phyloP scores from a whole-genome alignment of 2,797 vertebrate species.

The Tragopan temminckii region DNA sequence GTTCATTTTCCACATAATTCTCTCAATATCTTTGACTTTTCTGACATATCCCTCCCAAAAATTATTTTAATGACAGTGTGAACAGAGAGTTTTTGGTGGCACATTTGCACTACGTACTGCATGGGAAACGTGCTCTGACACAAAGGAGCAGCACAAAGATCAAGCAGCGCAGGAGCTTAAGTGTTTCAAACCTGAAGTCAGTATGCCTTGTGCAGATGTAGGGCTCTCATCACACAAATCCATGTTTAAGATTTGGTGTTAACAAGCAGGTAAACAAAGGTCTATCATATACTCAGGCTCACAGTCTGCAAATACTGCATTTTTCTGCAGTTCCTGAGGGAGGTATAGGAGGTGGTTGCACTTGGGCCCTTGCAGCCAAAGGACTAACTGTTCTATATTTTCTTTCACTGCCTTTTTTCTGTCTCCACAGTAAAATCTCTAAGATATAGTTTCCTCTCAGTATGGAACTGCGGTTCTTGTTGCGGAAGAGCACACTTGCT shows the following conservation, averaged over 20 bases:
- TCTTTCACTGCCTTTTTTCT: neutral
- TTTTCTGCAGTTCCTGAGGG: neutral
- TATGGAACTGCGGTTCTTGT: neutral
- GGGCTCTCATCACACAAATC: neutral
- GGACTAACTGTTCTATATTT: neutral
- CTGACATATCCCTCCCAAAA: neutral
- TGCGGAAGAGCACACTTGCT: neutral
- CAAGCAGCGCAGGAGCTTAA: neutral
- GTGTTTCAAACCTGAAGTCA: neutral
- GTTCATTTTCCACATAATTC: neutral
- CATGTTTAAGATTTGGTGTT: neutral
- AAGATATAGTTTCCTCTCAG: neutral
- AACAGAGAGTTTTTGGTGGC: neutral
- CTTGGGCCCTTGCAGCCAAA: neutral
- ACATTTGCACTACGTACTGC: constrained; percentile 1
- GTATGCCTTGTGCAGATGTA: neutral
- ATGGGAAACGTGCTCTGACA: neutral
- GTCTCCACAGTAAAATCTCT: neutral
- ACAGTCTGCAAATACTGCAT: neutral
- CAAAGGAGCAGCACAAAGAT: constrained; percentile 7
- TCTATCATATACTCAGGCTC: neutral
- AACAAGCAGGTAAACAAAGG: constrained; percentile 7
- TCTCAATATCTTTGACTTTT: neutral
- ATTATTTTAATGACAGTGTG: neutral
- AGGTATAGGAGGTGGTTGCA: neutral